Conservation (phyloP, 1,140 invertebrate species). For the Ceratosolen fusciceps region DNA sequence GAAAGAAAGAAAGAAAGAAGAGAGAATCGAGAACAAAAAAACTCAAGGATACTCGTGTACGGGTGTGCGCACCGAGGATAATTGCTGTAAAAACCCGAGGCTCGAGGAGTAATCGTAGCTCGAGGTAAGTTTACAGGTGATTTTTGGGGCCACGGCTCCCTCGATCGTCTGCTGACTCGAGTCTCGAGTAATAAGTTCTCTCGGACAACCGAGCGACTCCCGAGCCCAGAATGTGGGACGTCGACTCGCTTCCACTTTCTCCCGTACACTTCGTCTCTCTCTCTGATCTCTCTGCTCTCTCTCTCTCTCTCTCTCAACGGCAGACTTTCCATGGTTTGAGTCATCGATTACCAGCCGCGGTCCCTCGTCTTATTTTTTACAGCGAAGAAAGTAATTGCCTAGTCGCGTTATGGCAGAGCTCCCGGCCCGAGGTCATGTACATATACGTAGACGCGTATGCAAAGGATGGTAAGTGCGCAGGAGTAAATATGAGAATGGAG, state of each 20-base stretch:
- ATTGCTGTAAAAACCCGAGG: neutral
- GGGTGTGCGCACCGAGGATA: neutral
- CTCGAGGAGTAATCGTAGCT: neutral
- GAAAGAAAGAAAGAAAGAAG: too few species aligned
- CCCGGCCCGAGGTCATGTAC: neutral
- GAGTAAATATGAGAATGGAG: neutral
- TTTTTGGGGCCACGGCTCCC: neutral
- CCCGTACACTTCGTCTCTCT: conserved; percentile 21
- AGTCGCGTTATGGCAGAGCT: conserved; percentile 24
- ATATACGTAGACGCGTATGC: neutral
- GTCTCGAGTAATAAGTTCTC: neutral
- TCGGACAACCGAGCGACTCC: neutral
- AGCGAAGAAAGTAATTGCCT: conserved; percentile 25
- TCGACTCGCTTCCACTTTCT: conserved; percentile 61
- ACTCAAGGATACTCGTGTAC: neutral
- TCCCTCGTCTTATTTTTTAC: neutral
- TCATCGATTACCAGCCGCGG: conserved; percentile 27
- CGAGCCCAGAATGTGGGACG: conserved; percentile 7
- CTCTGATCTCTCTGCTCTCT: neutral
- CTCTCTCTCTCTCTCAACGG: neutral
- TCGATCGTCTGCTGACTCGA: too few species aligned
- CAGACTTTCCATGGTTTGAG: conserved; percentile 47
- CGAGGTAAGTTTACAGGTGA: neutral
- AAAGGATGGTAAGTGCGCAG: too few species aligned
- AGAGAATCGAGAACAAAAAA: too few species aligned